phyloP scores from a whole-genome alignment of 2,888 invertebrate species.

The Phyllotreta cruciferae region DNA sequence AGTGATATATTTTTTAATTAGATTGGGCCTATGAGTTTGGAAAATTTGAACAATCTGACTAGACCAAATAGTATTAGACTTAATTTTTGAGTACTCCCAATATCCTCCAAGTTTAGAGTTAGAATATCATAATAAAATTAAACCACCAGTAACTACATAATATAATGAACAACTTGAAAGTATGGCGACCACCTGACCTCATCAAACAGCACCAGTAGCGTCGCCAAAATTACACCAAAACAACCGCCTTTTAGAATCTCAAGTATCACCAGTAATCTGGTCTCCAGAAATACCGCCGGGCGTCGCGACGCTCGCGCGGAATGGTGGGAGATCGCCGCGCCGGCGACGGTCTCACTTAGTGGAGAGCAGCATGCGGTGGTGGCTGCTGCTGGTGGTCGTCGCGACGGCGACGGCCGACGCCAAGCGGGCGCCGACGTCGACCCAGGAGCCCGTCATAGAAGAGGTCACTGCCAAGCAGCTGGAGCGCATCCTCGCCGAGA shows the following conservation, averaged over 20 bases:
- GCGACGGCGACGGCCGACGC: conserved; percentile 59
- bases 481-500: conserved; percentile 86
- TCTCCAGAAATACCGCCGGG: not conserved
- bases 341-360: conserved; percentile 53
- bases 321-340: conserved; percentile 52
- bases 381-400: conserved; percentile 66
- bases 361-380: conserved; percentile 61
- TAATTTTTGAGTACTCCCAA: no score
- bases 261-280: no score
- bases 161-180: no score
- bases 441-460: conserved; percentile 81
- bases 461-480: conserved; percentile 93
- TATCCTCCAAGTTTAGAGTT: no score
- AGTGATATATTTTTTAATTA: no score
- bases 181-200: not conserved
- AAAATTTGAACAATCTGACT: no score
- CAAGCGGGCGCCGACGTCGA: conserved; percentile 55
- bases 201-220: not conserved
- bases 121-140: no score
- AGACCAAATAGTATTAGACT: no score
- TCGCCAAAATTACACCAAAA: no score
- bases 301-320: conserved; percentile 37
- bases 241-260: no score
- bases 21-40: no score
- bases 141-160: no score